phyloP scores from a whole-genome alignment of 2,113 vertebrate genomes.

The Cheirogaleus medius region DNA sequence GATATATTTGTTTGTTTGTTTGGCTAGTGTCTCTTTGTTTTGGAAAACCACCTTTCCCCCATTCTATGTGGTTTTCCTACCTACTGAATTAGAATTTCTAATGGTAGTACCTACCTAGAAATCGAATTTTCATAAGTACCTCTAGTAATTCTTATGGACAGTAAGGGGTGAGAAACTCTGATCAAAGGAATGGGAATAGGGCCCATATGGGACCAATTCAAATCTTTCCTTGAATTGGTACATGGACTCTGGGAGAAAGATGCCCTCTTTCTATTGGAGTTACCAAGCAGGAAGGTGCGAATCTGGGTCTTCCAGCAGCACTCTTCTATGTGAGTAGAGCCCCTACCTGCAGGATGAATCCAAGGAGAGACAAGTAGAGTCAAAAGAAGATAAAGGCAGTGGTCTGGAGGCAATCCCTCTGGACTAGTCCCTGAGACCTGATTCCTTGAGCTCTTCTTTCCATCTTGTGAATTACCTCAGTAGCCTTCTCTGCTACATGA shows the following conservation, averaged over 20 bases:
- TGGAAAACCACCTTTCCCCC: not conserved
- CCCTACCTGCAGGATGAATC: not conserved
- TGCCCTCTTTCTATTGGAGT: not conserved
- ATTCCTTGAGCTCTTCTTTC: not conserved
- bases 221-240: not conserved
- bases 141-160: not conserved
- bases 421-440: not conserved
- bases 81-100: not conserved
- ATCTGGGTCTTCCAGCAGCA: not conserved
- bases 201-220: not conserved
- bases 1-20: not conserved
- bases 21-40: not conserved
- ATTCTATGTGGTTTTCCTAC: not conserved
- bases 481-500: not conserved
- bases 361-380: not conserved
- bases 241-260: not conserved
- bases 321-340: not conserved
- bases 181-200: not conserved
- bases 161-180: not conserved
- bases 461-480: not conserved
- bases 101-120: not conserved
- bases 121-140: conserved; percentile 25
- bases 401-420: not conserved
- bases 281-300: not conserved
- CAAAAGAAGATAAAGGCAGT: not conserved